phyloP scores from a whole-genome alignment of 2,888 invertebrate species.

The Zygothrica quintamaculata region DNA sequence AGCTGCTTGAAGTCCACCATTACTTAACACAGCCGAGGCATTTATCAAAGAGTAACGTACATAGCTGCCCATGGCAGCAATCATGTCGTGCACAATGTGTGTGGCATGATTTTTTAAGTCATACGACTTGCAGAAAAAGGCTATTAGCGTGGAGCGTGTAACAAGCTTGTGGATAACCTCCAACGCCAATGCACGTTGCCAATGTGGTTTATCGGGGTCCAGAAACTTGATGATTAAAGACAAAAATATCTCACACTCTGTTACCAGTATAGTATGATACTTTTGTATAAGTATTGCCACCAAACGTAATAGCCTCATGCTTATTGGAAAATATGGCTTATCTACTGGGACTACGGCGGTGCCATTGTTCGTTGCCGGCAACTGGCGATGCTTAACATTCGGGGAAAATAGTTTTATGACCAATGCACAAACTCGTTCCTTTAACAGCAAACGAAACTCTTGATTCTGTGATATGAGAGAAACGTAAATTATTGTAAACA shows the following conservation, averaged over 20 bases:
- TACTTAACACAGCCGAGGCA: constrained; percentile 81
- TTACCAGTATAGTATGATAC: constrained; percentile 95
- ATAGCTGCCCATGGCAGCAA: constrained; percentile 96
- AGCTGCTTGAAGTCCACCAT: constrained; percentile 62
- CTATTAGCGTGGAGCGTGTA: constrained; percentile 92
- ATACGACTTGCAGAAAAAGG: constrained; percentile 97
- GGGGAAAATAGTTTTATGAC: constrained; percentile 99
- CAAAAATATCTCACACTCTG: constrained; percentile 99
- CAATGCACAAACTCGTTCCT: constrained; percentile 98
- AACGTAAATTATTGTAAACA: too few species aligned
- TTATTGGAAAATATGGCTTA: constrained; percentile 98
- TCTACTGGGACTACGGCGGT: constrained; percentile 89
- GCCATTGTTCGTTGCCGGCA: constrained; percentile 85
- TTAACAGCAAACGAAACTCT: constrained; percentile 96
- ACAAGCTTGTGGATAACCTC: constrained; percentile 98
- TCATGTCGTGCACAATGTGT: constrained; percentile 97
- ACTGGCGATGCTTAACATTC: constrained; percentile 95
- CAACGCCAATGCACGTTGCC: constrained; percentile 97
- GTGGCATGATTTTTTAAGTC: constrained; percentile 97
- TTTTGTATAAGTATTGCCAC: constrained; percentile 97
- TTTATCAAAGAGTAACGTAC: constrained; percentile 94
- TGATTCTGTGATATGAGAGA: constrained; percentile 88
- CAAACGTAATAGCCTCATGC: constrained; percentile 96
- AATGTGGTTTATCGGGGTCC: constrained; percentile 97
- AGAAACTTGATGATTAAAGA: constrained; percentile 98